Base-by-base conservation (phyloP, 37 sponge, comb jelly and placozoan genomes). In the Amphimedon queenslandica region DNA sequence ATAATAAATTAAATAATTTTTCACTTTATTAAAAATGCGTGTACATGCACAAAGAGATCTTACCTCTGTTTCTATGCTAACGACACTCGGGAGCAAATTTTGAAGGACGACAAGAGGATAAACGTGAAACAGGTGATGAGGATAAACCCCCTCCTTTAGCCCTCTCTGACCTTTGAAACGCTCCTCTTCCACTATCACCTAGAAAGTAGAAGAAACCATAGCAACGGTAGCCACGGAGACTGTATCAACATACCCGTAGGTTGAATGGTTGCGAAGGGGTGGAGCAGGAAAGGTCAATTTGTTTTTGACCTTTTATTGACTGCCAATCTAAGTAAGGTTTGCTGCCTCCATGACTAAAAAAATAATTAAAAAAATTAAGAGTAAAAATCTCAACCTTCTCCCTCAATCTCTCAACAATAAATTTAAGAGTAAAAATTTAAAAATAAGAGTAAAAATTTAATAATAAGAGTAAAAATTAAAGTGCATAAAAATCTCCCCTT, bases 81-180 rank as follows among this genome's bases (percentile, higher is more conserved):
- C 77, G 27, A 56, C 33, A 29, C 80, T 60, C 0, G 93, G 89
- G 1, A 92, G 70, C 18, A 92, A 82, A 63, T 84, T 88, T 41
- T 88, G 89, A 16, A 92, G 2, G 28, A 92, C 65, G 3, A 75
- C 60, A n/a, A 89, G 85, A 28, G 88, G 81, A 38, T 77, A 64
- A 57, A 88, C 32, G 42, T 87, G 77, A 74, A 84, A 88, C 58
- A 87, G 69, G 65, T 88, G 84, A 41, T 92, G 92, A 29, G 84
- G 34, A 39, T 53, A 77, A 23, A 83, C 72, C 2, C 43, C 85
- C 1, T 51, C 70, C 27, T 69, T 42, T 4, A 74, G 16, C 21
- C 39, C 37, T 61, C 55, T 73, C 55, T 63, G 69, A 16, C 57
- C 13, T 35, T 79, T 67, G 61, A 74, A 89, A 38, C 63, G 53